A percentile compares a stretch with the other conserved stretches of the same genome.
phyloP scores from a whole-genome alignment of 2,888 invertebrate species.

The Ennomos quercinarius region DNA sequence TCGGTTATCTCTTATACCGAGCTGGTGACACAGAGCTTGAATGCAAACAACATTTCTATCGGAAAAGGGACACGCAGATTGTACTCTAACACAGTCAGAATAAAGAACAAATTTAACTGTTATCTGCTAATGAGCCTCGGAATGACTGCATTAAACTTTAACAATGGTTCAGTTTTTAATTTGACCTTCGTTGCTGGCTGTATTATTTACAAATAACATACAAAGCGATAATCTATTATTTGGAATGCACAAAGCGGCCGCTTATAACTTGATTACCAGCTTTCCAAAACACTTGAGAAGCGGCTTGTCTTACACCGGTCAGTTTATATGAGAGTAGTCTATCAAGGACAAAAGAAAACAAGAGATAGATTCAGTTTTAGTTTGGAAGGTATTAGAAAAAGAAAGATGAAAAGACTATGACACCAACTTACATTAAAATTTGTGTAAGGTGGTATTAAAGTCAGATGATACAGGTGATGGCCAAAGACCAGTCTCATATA shows the following conservation, averaged over 20 bases:
- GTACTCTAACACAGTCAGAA: conserved; percentile 12
- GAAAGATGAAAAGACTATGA: neutral
- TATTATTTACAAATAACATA: conserved; percentile 52
- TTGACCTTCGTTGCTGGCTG: conserved; percentile 46
- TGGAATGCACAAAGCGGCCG: conserved; percentile 47
- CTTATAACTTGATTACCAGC: conserved; percentile 36
- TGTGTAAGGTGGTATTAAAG: neutral
- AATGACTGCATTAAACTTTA: conserved; percentile 10
- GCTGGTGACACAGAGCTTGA: conserved; percentile 14
- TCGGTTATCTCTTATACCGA: conserved; percentile 24
- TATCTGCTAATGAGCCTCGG: conserved; percentile 6
- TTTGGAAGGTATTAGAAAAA: neutral
- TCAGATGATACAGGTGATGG: neutral
- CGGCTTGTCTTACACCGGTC: conserved; percentile 16
- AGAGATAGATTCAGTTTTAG: neutral
- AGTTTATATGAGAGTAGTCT: conserved; percentile 24
- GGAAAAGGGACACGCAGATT: neutral
- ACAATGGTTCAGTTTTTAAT: conserved; percentile 30
- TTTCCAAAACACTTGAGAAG: conserved; percentile 20
- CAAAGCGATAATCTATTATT: conserved; percentile 48
- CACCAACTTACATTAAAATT: neutral
- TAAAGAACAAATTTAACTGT: conserved; percentile 16
- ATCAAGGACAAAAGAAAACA: neutral
- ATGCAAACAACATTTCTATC: conserved; percentile 14
- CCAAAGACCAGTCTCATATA: conserved; percentile 7